Conservation (phyloP, 2,113 vertebrate genomes). For the Hypocryptadius cinnamomeus region DNA sequence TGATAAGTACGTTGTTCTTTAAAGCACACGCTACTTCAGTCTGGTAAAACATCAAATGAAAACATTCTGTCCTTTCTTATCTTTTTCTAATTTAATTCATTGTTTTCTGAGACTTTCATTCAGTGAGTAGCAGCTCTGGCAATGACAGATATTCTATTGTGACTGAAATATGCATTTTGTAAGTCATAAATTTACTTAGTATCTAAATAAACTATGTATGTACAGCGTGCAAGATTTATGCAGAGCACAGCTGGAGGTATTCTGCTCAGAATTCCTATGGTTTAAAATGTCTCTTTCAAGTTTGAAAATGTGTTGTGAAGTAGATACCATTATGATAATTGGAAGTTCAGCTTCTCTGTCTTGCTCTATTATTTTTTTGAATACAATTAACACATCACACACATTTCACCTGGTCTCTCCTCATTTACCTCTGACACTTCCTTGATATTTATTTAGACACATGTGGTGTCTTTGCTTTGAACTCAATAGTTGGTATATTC, state of each 20-base stretch:
- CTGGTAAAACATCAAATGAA: not conserved
- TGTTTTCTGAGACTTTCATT: slow-evolving; percentile 13
- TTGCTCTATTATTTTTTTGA: slow-evolving; percentile 60
- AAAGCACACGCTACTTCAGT: not conserved
- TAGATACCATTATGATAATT: slow-evolving; percentile 70
- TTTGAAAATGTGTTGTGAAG: slow-evolving; percentile 63
- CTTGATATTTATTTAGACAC: slow-evolving; percentile 70
- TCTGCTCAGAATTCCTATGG: slow-evolving; percentile 52
- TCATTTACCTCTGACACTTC: slow-evolving; percentile 66
- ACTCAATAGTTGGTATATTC: slow-evolving; percentile 60
- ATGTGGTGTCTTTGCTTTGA: slow-evolving; percentile 64
- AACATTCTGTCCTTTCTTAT: not conserved
- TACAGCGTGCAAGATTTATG: slow-evolving; percentile 38
- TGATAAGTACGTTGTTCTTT: not conserved
- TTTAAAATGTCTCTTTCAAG: slow-evolving; percentile 61
- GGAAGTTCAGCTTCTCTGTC: slow-evolving; percentile 61
- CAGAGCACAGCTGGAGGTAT: slow-evolving; percentile 49
- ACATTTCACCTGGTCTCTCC: slow-evolving; percentile 62
- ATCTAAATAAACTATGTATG: slow-evolving; percentile 59
- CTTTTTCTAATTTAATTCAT: slow-evolving; percentile 10
- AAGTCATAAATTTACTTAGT: slow-evolving; percentile 60
- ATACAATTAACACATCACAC: slow-evolving; percentile 67
- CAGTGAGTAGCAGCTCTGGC: slow-evolving; percentile 6
- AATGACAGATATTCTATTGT: slow-evolving; percentile 33
- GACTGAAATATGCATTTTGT: slow-evolving; percentile 61